Evolutionary conservation across 2,797 vertebrate species (phyloP), one percentile per base, ranked within the genome.

Genomic region (Podargus strigoides): DNA sequence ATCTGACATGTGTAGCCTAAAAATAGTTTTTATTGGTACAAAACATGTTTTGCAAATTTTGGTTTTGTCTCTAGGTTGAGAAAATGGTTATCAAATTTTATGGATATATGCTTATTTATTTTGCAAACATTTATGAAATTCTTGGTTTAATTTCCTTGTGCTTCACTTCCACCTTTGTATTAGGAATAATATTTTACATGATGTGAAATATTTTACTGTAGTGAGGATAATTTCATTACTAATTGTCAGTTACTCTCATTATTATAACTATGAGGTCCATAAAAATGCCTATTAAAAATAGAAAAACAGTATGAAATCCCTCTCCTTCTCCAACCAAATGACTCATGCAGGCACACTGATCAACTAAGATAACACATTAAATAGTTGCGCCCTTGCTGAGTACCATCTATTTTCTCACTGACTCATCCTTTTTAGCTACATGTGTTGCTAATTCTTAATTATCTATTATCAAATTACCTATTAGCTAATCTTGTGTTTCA

Each of bases 181-280:
- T 89, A 74, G 83, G 64, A 93, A 85, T 73, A 92, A 69, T 79
- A 87, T 76, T 90, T 89, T 88, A 76, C 91, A 68, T 72, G 89
- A 85, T 94, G 90, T 95, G 91, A 91, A 94, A 94, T 96, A 94
- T 89, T 96, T 94, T 79, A 87, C 90, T 89, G 89, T 90, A 85
- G 94, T 94, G 93, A 87, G 87, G 89, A 89, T 96, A 96, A 94
- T 96, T 96, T 96, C 67, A 47, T 94, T 93, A 85, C 95, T 95
- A 94, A 95, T 96, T 96, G 94, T 96, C 94, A 96, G 95, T 74
- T 94, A 91, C 77, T 93, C 87, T 92, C 87, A 91, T 97, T 95
- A 89, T 92, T 95, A 39, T 86, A 94, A 90, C 87, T 90, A 24
- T 59, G 85, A 88, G 82, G 93, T 82, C 94, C 80, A 73, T 94